Evolutionary conservation across 35 echinoderm and acorn worm genomes (phyloP), one percentile per base, ranked within the genome.

Genomic region (Lytechinus variegatus): DNA sequence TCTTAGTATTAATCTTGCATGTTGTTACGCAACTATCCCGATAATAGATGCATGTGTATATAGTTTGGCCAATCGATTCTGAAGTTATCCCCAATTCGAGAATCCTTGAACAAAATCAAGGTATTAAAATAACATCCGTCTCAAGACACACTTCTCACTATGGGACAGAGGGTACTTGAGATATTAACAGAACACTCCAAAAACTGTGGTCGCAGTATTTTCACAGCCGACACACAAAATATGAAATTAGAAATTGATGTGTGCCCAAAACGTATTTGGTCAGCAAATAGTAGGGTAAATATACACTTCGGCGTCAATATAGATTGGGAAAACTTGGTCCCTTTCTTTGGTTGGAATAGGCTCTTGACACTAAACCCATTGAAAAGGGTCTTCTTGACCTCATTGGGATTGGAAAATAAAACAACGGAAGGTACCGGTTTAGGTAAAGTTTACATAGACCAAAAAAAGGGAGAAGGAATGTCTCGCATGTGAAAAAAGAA

Each of bases 231-330:
- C n/a, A 24, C 66, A 79, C 66, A 4, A 79, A 79, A 79, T 79
- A 79, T 79, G 66, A 16, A 54, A 52, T 51, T 51, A 52, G 28
- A 90, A 90, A 90, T 90, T 52, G 88, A 90, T 90, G 88, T 90
- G 88, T 53, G 28, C 87, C 28, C 87, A 89, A 33, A 89, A 89
- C 28, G 28, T 90, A 90, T 90, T 90, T 90, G 88, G 52, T 90
- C 29, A 44, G 88, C 52, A 90, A 90, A 90, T 90, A 90, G n/a
- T 12, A 6, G 28, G 88, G 88, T 90, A 90, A 90, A 90, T 90
- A 90, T 90, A 90, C 88, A 52, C 88, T n/a, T 9, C 88, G 88
- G 88, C 88, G 88, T 90, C 88, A 54, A 90, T 90, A 90, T 19
- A 52, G 56, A 58, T 58, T 44, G 16, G 88, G 88, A 24, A 24